Evolutionary conservation across 2,113 vertebrate genomes (phyloP).

Genomic region (Oryzias celebensis): DNA sequence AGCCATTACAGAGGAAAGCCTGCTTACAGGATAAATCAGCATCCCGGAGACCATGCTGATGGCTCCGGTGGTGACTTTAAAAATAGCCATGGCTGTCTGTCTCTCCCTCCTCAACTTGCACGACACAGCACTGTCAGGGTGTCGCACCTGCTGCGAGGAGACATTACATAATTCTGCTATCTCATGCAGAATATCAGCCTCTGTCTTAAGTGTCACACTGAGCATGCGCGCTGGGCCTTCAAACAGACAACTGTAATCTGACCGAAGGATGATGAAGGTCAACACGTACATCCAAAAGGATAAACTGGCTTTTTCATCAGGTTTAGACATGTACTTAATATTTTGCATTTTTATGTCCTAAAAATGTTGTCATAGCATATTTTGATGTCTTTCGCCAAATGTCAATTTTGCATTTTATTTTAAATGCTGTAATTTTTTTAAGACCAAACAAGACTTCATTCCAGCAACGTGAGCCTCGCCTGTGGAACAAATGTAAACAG

Average conservation of each 20-base stretch:
- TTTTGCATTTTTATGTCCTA: no score
- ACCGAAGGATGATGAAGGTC: slow-evolving; percentile 40
- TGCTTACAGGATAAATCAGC: slow-evolving; percentile 15
- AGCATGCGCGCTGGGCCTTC: slow-evolving; percentile 13
- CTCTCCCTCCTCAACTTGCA: slow-evolving; percentile 47
- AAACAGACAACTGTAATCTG: slow-evolving; percentile 12
- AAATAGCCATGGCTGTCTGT: slow-evolving; percentile 69
- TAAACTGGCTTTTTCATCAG: neutral
- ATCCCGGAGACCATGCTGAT: slow-evolving; percentile 27
- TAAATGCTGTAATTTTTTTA: no score
- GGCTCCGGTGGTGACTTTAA: slow-evolving; percentile 53
- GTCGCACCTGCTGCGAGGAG: slow-evolving; percentile 64
- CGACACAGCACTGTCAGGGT: slow-evolving; percentile 50
- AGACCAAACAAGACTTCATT: no score
- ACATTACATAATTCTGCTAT: slow-evolving; percentile 44
- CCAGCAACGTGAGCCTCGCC: no score
- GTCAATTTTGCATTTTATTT: no score
- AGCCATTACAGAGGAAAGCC: slow-evolving; percentile 28
- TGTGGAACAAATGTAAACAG: no score
- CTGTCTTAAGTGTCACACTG: slow-evolving; percentile 29
- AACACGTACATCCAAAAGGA: neutral
- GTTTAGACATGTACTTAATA: no score
- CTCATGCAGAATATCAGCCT: slow-evolving; percentile 53
- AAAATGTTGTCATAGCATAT: no score
- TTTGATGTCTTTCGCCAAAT: no score